Conservation (phyloP, 2,888 invertebrate genomes). For the Craniophora ligustri region DNA sequence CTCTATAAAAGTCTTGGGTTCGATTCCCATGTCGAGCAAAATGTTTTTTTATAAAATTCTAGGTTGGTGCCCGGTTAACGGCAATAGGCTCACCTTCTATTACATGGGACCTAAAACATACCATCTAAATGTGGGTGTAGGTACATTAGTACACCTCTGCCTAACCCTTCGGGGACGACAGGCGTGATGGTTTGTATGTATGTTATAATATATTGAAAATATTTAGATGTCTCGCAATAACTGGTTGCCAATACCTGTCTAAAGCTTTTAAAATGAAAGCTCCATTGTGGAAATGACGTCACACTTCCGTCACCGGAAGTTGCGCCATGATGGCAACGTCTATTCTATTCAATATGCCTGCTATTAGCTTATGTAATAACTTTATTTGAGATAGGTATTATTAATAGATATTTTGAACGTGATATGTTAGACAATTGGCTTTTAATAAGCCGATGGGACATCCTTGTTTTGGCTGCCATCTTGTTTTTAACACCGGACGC, state of each 20-base stretch:
- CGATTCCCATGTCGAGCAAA: background rate
- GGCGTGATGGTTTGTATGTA: background rate
- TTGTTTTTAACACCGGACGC: no score
- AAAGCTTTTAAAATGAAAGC: constrained; percentile 37
- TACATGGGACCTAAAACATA: no score
- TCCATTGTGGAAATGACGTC: constrained; percentile 53
- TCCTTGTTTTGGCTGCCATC: no score
- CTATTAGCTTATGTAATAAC: constrained; percentile 36
- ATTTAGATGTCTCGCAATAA: no score
- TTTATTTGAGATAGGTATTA: constrained; percentile 22
- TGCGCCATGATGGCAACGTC: constrained; percentile 54
- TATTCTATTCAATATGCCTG: constrained; percentile 26
- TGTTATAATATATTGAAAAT: no score
- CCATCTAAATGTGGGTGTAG: background rate
- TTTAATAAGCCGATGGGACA: no score
- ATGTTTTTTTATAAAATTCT: background rate
- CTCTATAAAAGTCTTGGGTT: background rate
- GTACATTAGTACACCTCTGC: background rate
- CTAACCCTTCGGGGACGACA: background rate
- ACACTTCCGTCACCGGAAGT: constrained; percentile 60
- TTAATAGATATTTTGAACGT: constrained; percentile 19
- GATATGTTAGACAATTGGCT: constrained; percentile 23
- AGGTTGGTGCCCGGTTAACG: no score
- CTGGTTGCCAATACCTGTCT: background rate
- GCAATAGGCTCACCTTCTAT: no score